phyloP scores from a whole-genome alignment of 2,113 vertebrate genomes.

The Caranx ignobilis region DNA sequence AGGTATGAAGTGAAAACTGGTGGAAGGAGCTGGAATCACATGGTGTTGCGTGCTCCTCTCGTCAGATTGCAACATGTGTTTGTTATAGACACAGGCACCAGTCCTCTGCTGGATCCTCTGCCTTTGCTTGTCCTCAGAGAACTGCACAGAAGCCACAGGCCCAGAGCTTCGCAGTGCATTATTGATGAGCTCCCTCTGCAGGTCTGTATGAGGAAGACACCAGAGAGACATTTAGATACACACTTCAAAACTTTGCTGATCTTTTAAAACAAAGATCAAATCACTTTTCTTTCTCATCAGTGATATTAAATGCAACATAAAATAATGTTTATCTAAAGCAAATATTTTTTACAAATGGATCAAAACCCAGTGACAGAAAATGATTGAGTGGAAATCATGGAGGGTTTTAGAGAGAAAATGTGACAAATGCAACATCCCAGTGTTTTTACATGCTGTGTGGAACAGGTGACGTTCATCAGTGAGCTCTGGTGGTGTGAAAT shows the following conservation, averaged over 20 bases:
- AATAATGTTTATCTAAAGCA: neutral
- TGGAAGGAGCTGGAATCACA: constrained; percentile 82
- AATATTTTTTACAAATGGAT: neutral
- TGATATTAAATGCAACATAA: constrained; percentile 3
- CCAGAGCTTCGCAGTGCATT: neutral
- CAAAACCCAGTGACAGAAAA: neutral
- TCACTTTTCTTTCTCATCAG: neutral
- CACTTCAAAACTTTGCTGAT: neutral
- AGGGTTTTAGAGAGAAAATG: neutral
- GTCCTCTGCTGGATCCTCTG: constrained; percentile 37
- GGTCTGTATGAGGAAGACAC: constrained; percentile 68
- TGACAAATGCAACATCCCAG: neutral
- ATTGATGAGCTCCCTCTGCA: constrained; percentile 65
- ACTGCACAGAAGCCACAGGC: constrained; percentile 22
- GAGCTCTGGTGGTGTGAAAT: neutral
- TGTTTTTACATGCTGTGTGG: neutral
- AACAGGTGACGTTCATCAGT: neutral
- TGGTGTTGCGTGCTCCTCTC: constrained; percentile 73
- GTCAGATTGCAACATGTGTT: constrained; percentile 77
- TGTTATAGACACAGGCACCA: constrained; percentile 45
- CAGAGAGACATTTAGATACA: constrained; percentile 1
- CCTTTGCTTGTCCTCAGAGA: constrained; percentile 73
- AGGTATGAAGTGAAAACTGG: constrained; percentile 79
- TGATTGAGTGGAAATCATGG: neutral
- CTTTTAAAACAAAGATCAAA: no score